phyloP scores from a whole-genome alignment of 1,140 invertebrate genomes.

The Halotydeus destructor region DNA sequence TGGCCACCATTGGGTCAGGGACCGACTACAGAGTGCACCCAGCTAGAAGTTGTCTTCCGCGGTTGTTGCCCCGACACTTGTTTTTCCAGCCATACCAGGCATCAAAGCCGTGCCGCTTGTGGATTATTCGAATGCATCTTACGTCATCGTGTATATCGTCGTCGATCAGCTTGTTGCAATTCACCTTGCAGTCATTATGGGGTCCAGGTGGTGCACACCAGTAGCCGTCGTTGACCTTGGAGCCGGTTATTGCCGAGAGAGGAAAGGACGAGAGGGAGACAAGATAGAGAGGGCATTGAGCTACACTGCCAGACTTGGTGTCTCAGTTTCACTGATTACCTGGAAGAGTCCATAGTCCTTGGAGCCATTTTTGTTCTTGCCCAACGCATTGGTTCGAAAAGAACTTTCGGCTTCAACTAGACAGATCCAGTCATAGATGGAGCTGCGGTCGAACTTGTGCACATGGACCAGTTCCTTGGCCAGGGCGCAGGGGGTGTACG shows the following conservation, averaged over 20 bases:
- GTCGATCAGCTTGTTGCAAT: background rate
- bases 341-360: constrained; percentile 1
- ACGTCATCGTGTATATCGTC: background rate
- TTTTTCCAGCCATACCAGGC: constrained; percentile 3
- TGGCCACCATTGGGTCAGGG: no score
- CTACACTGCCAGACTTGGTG: no score
- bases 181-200: background rate
- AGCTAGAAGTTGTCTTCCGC: no score
- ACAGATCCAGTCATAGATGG: background rate
- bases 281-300: no score
- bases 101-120: background rate
- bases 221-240: no score
- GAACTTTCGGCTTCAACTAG: background rate
- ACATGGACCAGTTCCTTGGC: background rate
- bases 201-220: background rate
- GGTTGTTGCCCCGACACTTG: constrained; percentile 3
- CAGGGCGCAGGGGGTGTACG: no score
- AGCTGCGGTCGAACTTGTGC: background rate
- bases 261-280: no score
- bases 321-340: no score
- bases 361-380: background rate
- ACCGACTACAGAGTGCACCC: no score
- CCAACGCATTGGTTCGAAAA: background rate
- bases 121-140: background rate
- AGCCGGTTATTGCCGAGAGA: no score